Evolutionary conservation across 2,797 vertebrate genomes (phyloP).

Genomic region (Chrysolophus pictus): DNA sequence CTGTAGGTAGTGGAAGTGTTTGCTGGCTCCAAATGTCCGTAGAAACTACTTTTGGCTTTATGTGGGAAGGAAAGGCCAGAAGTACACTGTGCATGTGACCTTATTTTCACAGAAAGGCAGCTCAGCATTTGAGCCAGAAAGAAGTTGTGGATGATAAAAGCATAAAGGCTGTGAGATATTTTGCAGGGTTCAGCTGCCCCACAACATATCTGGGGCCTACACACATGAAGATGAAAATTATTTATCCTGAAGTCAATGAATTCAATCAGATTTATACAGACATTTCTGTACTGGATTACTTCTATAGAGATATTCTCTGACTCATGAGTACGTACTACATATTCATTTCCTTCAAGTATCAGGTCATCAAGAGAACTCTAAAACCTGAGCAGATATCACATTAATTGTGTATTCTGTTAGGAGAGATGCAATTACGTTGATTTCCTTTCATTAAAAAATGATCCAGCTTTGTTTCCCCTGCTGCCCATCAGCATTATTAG

Average conservation of each 20-base stretch:
- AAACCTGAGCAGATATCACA: not conserved
- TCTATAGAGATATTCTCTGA: not conserved
- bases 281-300: not conserved
- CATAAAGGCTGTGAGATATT: not conserved
- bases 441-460: not conserved
- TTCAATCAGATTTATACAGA: not conserved
- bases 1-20: accelerated
- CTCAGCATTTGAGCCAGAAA: not conserved
- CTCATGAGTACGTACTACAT: not conserved
- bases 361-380: not conserved
- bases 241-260: not conserved
- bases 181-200: not conserved
- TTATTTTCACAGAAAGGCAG: not conserved
- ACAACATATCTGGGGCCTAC: not conserved
- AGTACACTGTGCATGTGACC: not conserved
- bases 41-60: not conserved
- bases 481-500: not conserved
- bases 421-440: not conserved
- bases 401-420: not conserved
- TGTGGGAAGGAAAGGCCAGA: not conserved
- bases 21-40: not conserved
- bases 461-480: not conserved
- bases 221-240: not conserved
- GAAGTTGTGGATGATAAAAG: not conserved
- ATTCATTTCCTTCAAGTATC: not conserved